A percentile compares a stretch with the other conserved stretches of the same genome.
phyloP scores from a whole-genome alignment of 2,797 vertebrate species.

The Microtus californicus region DNA sequence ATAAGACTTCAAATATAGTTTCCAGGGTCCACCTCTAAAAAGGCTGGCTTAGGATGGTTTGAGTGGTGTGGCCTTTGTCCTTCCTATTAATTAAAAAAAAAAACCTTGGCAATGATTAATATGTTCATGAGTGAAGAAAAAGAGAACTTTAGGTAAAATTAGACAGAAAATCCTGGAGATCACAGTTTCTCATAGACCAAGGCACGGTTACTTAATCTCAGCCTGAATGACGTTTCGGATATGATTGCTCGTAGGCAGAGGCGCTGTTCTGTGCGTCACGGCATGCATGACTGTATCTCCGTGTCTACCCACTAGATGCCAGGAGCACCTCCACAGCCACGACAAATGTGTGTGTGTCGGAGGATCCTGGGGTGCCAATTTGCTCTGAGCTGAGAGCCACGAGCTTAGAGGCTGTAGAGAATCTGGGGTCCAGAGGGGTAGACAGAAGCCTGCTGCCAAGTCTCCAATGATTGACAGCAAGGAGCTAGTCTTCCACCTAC shows the following conservation, averaged over 20 bases:
- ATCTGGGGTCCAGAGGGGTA: background rate
- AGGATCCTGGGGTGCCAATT: background rate
- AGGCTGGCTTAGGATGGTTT: background rate
- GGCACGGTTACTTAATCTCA: background rate
- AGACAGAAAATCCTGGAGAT: background rate
- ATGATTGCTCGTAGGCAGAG: background rate
- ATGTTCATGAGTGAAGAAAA: background rate
- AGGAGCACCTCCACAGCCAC: background rate
- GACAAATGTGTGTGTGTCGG: background rate
- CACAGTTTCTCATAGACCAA: background rate
- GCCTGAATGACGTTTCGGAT: background rate
- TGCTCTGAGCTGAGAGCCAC: background rate
- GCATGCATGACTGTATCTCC: background rate
- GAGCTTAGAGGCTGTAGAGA: background rate
- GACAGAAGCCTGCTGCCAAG: background rate
- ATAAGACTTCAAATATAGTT: background rate
- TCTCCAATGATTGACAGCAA: background rate
- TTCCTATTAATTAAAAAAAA: background rate
- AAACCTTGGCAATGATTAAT: background rate
- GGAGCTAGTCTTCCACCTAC: background rate
- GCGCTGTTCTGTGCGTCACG: background rate
- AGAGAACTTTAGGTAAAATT: slow-evolving; percentile 13
- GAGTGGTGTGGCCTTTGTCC: background rate
- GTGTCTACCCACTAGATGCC: background rate
- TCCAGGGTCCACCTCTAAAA: background rate